phyloP scores from a whole-genome alignment of 92 coral and sea anemone genomes.

The Epizoanthus scotinus region DNA sequence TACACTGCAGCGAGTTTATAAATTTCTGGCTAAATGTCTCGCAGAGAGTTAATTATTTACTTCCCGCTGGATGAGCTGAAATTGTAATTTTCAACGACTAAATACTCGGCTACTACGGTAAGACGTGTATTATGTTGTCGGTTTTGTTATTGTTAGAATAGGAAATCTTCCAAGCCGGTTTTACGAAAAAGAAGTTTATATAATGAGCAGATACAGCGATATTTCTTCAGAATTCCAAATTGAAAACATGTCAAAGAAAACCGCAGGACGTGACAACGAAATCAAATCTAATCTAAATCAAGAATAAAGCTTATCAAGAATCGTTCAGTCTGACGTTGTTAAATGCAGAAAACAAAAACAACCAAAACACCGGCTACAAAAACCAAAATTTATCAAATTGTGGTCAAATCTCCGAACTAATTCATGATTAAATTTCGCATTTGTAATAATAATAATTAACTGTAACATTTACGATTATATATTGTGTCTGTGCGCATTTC shows the following conservation, averaged over 20 bases:
- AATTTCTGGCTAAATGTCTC: constrained; percentile 12
- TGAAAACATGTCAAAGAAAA: neutral
- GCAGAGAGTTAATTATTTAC: constrained; percentile 16
- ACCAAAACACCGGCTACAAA: constrained; percentile 5
- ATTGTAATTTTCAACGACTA: neutral
- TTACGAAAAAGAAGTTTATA: neutral
- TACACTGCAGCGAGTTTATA: neutral
- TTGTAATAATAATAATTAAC: neutral
- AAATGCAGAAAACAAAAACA: neutral
- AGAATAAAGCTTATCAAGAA: neutral
- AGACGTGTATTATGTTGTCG: too few relatives aligned
- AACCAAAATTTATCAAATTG: constrained; percentile 38
- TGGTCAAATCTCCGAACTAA: neutral
- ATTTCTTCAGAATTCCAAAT: neutral
- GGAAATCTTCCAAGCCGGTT: neutral
- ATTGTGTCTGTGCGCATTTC: neutral
- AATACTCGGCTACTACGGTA: neutral
- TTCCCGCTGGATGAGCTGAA: neutral
- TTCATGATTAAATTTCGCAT: neutral
- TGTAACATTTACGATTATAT: neutral
- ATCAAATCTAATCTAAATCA: constrained; percentile 14
- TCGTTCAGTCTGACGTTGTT: constrained; percentile 9
- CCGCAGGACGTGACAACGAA: constrained; percentile 12
- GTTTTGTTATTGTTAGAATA: neutral
- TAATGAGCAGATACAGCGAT: neutral